A percentile compares a stretch with the other conserved stretches of the same genome.
Conservation (phyloP, 1,140 invertebrate species). For the Sipha flava region DNA sequence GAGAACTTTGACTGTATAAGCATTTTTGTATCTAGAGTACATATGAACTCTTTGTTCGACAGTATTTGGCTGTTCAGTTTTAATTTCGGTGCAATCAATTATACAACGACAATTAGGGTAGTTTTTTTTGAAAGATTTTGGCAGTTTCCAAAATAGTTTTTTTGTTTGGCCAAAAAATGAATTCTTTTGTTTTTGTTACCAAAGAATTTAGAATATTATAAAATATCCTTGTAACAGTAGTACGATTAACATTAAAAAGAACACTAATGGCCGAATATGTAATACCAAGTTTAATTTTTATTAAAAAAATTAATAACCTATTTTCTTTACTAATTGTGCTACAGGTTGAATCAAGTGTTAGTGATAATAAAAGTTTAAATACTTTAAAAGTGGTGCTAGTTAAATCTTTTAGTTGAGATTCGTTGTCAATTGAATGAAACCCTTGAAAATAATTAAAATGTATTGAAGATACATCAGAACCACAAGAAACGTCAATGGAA, state of each 20-base stretch:
- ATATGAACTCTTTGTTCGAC: no score
- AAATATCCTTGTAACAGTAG: not conserved
- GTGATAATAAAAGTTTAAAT: not conserved
- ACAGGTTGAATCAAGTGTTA: not conserved
- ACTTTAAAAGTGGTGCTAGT: not conserved
- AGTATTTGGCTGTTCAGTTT: no score
- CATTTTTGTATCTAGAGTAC: no score
- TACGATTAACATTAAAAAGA: not conserved
- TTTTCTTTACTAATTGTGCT: not conserved
- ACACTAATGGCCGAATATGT: not conserved
- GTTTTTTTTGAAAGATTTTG: no score
- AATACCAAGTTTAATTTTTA: not conserved
- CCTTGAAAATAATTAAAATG: not conserved
- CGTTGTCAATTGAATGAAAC: not conserved
- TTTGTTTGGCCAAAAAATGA: no score
- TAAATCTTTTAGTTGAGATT: not conserved
- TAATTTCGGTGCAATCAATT: no score
- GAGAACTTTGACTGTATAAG: not conserved
- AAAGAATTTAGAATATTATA: no score
- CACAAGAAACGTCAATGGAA: not conserved
- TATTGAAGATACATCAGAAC: not conserved
- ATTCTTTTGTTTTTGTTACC: no score
- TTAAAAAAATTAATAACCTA: not conserved
- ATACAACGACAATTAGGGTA: no score
- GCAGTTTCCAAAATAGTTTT: no score